phyloP scores from a whole-genome alignment of 92 coral and sea anemone species.

The Zoanthus sociatus region DNA sequence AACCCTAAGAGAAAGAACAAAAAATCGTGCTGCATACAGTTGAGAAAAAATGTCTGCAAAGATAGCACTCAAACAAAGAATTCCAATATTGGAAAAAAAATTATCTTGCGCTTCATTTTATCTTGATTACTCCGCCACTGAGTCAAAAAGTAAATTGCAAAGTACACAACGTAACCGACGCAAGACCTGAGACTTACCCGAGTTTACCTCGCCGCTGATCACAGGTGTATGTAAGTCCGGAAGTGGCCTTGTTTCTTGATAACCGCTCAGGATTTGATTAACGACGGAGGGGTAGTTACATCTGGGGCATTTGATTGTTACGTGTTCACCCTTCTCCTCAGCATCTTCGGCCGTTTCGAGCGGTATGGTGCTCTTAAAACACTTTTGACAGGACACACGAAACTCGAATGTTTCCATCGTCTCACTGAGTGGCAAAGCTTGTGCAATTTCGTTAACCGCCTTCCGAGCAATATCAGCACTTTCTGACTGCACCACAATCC shows the following conservation, averaged over 20 bases:
- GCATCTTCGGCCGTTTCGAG: slow-evolving; percentile 51
- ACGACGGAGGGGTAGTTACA: slow-evolving; percentile 51
- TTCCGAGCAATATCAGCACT: slow-evolving; percentile 21
- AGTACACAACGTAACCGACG: no score
- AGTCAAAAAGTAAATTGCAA: no score
- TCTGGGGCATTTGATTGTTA: slow-evolving; percentile 49
- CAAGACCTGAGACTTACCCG: slow-evolving; percentile 5
- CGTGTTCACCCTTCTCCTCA: slow-evolving; percentile 24
- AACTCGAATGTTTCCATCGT: background rate
- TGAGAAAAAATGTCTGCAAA: no score
- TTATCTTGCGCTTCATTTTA: no score
- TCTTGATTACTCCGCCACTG: no score
- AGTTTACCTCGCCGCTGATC: background rate
- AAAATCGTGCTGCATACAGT: no score
- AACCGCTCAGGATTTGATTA: slow-evolving; percentile 60
- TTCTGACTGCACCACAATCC: slow-evolving; percentile 59
- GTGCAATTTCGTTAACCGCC: slow-evolving; percentile 26
- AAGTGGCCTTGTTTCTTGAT: slow-evolving; percentile 49
- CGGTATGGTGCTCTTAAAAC: slow-evolving; percentile 61
- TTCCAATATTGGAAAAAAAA: no score
- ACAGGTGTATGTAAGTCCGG: slow-evolving; percentile 38
- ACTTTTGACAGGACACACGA: slow-evolving; percentile 60
- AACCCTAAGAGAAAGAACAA: no score
- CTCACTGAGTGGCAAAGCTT: slow-evolving; percentile 15
- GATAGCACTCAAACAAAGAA: no score